phyloP scores from a whole-genome alignment of 2,888 invertebrate genomes.

The Drosophila lutescens region DNA sequence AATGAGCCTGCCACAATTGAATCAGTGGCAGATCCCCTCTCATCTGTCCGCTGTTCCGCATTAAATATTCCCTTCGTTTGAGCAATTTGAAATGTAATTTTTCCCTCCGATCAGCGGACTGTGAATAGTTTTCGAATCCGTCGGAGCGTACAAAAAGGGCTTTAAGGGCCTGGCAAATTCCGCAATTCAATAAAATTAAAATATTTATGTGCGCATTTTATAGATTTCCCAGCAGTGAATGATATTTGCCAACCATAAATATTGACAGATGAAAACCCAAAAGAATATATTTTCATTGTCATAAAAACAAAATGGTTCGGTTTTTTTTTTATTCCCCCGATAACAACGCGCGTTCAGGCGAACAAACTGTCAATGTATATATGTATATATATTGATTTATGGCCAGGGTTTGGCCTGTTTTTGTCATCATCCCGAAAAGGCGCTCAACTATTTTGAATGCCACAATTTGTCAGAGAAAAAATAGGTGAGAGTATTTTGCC shows the following conservation, averaged over 20 bases:
- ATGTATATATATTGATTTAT: conserved; percentile 73
- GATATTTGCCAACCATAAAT: conserved; percentile 48
- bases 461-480: conserved; percentile 38
- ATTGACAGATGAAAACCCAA: conserved; percentile 45
- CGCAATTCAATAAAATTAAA: conserved; percentile 17
- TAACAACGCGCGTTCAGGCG: conserved; percentile 37
- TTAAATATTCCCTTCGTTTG: conserved; percentile 29
- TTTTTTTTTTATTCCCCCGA: conserved; percentile 18
- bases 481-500: conserved; percentile 13
- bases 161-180: conserved; percentile 36
- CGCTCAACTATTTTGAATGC: conserved; percentile 43
- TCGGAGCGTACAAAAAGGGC: conserved; percentile 13
- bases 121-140: conserved; percentile 26
- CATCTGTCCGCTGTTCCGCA: conserved; percentile 4
- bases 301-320: conserved; percentile 32
- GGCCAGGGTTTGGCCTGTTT: conserved; percentile 20
- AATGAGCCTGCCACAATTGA: conserved; percentile 34
- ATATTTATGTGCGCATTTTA: conserved; percentile 38
- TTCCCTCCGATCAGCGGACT: conserved; percentile 1
- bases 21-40: conserved; percentile 17
- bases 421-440: conserved; percentile 26
- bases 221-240: conserved; percentile 26
- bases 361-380: conserved; percentile 70
- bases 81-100: conserved; percentile 7
- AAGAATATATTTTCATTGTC: conserved; percentile 39